phyloP scores from a whole-genome alignment of 1,140 invertebrate species.

The Medauroidea extradentata region DNA sequence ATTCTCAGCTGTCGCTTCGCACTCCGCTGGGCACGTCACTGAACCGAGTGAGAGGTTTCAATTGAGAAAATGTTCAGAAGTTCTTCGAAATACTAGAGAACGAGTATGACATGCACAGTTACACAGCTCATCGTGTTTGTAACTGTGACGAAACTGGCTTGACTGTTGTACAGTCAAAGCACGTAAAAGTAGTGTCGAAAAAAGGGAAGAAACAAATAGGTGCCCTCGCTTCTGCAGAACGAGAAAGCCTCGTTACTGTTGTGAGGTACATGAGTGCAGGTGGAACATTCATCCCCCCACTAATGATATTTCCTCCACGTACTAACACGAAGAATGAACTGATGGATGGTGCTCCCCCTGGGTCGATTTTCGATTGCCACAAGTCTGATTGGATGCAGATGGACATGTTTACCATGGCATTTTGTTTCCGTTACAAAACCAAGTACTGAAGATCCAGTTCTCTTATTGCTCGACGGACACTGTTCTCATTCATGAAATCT shows the following conservation, averaged over 20 bases:
- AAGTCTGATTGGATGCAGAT: conserved; percentile 34
- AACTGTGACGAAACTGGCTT: background rate
- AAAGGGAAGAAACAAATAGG: conserved; percentile 16
- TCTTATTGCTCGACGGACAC: conserved; percentile 41
- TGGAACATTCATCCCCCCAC: conserved; percentile 32
- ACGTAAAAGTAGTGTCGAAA: background rate
- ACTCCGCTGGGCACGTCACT: background rate
- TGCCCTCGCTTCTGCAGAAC: conserved; percentile 31
- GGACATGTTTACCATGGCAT: conserved; percentile 32
- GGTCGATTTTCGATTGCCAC: conserved; percentile 27
- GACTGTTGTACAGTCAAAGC: conserved; percentile 4
- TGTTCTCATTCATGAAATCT: conserved; percentile 39
- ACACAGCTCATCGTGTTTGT: background rate
- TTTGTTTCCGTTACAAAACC: conserved; percentile 28
- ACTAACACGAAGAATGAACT: conserved; percentile 23
- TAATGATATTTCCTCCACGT: conserved; percentile 37
- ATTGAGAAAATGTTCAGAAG: background rate
- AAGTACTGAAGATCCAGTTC: conserved; percentile 25
- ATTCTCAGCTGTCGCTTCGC: background rate
- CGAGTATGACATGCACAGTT: background rate
- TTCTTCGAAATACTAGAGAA: background rate
- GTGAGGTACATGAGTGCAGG: conserved; percentile 34
- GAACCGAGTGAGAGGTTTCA: background rate
- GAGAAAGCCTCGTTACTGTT: conserved; percentile 31
- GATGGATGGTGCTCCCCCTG: conserved; percentile 23